Evolutionary conservation across 1,140 invertebrate genomes (phyloP), one percentile per base, ranked within the genome.

Genomic region (Pinna nobilis): DNA sequence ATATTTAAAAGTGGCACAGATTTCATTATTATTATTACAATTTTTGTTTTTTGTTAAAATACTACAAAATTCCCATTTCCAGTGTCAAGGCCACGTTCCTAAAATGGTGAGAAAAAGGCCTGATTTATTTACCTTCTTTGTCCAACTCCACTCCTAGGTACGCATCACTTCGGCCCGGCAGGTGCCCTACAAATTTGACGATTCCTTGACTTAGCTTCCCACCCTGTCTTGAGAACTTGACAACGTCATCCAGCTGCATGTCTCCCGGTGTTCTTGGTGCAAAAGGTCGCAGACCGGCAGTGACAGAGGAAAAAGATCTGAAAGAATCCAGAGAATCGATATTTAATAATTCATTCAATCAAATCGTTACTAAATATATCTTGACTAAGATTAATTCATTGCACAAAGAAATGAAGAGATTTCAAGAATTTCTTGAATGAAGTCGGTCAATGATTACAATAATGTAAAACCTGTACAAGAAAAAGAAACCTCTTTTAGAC

Each of bases 131-230:
- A 86, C 87, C 87, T 83, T 89, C 86, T 78, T 85, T 83, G 61
- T 88, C 84, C 4, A 89, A 76, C 70, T 89, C 88, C n/a, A 88
- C 78, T 5, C 88, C 88, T 7, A 88, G 78, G 76, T 88, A 89
- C 30, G 79, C 81, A 64, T 89, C 88, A 61, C 80, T 84, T 28
- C 85, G 77, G 6, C 85, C 85, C 30, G 87, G 88, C 9, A 89
- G 80, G 67, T 86, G 87, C 5, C 88, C 88, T 20, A 89, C 82
- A 75, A 82, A 89, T 65, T 87, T 87, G 5, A 89, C 85, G 15
- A 74, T 65, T 4, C 88, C 88, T 65, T 86, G 84, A 59, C 84
- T 85, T 1, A 89, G 84, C 71, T 88, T 87, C 9, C 88, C 88
- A n/a, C 85, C 86, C 57, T 84, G 82, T 35, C 86, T 73, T 7